A percentile compares a stretch with the other conserved stretches of the same genome.
Conservation (phyloP, 2,888 invertebrate genomes). For the Macrophya annulata region DNA sequence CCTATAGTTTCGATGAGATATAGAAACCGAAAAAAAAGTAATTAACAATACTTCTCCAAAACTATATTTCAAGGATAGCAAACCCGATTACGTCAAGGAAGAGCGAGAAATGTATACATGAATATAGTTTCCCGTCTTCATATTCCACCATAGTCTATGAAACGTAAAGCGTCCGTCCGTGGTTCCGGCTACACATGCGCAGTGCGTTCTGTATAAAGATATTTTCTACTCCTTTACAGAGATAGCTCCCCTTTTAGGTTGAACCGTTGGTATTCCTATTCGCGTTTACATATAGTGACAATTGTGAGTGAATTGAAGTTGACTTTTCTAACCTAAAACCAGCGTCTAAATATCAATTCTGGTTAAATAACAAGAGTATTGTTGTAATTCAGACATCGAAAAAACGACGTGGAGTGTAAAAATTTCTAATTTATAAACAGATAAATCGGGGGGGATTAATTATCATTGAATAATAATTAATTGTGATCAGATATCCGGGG, state of each 20-base stretch:
- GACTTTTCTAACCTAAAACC: conserved; percentile 34
- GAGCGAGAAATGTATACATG: not conserved
- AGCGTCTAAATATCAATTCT: conserved; percentile 6
- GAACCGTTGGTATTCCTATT: not conserved
- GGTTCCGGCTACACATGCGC: not conserved
- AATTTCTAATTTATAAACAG: not conserved
- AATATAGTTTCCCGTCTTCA: not conserved
- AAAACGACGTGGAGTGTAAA: not conserved
- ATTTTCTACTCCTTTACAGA: not conserved
- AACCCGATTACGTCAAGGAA: not conserved
- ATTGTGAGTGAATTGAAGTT: conserved; percentile 32
- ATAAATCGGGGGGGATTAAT: not conserved
- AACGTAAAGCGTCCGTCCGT: not conserved
- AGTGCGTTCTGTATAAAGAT: not conserved
- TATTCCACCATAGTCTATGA: not conserved
- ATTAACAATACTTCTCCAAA: not conserved
- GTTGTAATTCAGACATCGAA: not conserved
- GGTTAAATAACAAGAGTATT: not conserved
- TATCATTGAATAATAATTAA: not conserved
- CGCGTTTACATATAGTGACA: not conserved
- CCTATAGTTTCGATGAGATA: not conserved
- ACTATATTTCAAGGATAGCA: not conserved
- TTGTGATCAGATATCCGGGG: not conserved
- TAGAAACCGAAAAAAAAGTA: not conserved
- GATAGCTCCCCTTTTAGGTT: not conserved